Evolutionary conservation across 2,113 vertebrate genomes (phyloP), one percentile per base, ranked within the genome.

Genomic region (Apteryx mantelli): DNA sequence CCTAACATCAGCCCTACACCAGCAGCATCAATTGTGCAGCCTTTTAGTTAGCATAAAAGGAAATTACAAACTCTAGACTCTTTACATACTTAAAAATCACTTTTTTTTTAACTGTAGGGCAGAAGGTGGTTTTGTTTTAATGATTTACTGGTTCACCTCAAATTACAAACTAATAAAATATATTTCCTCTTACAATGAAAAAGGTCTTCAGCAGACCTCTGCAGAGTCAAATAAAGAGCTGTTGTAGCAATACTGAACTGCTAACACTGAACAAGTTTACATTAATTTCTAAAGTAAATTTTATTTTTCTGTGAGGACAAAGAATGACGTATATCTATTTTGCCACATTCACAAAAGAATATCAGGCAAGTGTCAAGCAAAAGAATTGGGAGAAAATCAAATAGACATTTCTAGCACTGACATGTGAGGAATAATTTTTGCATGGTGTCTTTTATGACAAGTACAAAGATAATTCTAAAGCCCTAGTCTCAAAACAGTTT

Each of bases 141-240:
- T 38, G 64, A 79, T 96, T 94, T 94, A 92, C 61, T 92, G 81
- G 96, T 96, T 86, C 82, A 96, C 82, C 84, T 94, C 82, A 97
- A 86, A 65, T 81, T 93, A 80, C 55, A 80, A 96, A 88, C 63
- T 78, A 93, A 81, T 94, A 93, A 93, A 95, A 74, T 56, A 21
- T 71, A 78, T 80, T 93, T 94, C 76, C 76, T 88, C 60, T 86
- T 74, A 75, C 61, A 96, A 90, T 71, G 44, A 42, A 90, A 89
- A 70, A 90, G 52, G 48, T 91, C 66, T 93, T 79, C 85, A 91
- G 75, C 11, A 76, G 70, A 55, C 63, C 63, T 89, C 68, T 88
- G 48, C 18, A 89, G 56, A 93, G 25, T 28, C 48, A 74, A 86
- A 74, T 78, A 53, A 91, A 74, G 46, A 81, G 84, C 1, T 91